phyloP scores from a whole-genome alignment of 2,888 invertebrate species.

The Cosmia pyralina region DNA sequence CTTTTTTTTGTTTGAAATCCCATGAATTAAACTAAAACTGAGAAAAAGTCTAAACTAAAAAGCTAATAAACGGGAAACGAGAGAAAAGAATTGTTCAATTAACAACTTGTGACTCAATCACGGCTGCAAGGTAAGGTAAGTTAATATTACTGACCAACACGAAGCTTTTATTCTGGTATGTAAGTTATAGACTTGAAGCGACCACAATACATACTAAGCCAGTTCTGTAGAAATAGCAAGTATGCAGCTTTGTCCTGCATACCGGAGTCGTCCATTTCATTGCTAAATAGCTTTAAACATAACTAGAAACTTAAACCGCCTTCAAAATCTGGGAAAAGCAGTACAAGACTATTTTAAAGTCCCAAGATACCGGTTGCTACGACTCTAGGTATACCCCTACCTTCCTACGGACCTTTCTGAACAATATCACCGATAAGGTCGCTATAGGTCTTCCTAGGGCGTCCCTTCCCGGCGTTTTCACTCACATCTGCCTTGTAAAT shows the following conservation, averaged over 20 bases:
- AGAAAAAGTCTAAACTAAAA: constrained; percentile 24
- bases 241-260: neutral
- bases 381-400: no score
- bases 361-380: no score
- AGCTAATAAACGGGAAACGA: constrained; percentile 28
- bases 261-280: neutral
- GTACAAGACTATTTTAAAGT: neutral
- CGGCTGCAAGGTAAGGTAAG: constrained; percentile 67
- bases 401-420: no score
- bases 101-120: constrained; percentile 72
- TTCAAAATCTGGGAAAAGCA: neutral
- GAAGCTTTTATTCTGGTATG: constrained; percentile 45
- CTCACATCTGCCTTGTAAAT: no score
- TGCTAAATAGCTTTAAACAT: neutral
- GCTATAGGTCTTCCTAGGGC: no score
- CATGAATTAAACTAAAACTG: neutral
- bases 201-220: neutral
- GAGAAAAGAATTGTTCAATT: constrained; percentile 69
- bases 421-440: no score
- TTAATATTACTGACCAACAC: constrained; percentile 73
- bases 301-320: no score
- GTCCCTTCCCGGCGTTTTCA: no score
- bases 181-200: constrained; percentile 50
- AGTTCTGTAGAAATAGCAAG: neutral
- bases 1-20: neutral